Evolutionary conservation across 1,140 invertebrate genomes (phyloP).

Genomic region (Eciton burchellii): DNA sequence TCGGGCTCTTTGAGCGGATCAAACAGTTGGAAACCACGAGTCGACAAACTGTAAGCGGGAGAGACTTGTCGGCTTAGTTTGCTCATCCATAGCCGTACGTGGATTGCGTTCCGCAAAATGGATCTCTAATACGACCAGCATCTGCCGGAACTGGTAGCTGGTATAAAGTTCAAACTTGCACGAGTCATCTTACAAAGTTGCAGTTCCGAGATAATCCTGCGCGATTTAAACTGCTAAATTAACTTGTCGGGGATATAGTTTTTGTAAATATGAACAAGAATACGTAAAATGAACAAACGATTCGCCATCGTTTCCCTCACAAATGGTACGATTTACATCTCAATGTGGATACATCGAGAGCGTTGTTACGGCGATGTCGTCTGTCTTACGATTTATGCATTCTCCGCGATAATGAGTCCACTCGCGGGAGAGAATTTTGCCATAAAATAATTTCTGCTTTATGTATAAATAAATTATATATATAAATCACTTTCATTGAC

Average conservation of each 20-base stretch:
- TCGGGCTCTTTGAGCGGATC: conserved; percentile 49
- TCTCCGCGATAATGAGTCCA: no score
- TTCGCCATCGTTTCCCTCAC: neutral
- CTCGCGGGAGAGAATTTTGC: neutral
- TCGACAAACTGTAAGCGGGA: conserved; percentile 55
- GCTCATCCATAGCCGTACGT: conserved; percentile 38
- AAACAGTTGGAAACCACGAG: conserved; percentile 54
- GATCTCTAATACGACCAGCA: conserved; percentile 18
- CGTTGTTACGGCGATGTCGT: neutral
- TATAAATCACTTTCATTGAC: neutral
- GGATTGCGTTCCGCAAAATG: conserved; percentile 18
- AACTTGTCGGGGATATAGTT: neutral
- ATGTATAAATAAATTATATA: no score
- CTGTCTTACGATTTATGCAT: neutral
- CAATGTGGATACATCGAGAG: neutral
- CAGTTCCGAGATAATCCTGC: conserved; percentile 12
- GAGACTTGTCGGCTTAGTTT: conserved; percentile 44
- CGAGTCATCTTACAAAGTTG: neutral
- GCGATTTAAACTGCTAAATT: neutral
- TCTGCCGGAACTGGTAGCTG: neutral
- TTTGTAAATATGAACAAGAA: neutral
- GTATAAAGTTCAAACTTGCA: conserved; percentile 26
- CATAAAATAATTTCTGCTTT: neutral
- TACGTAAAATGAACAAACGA: neutral
- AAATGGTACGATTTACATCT: neutral